Evolutionary conservation across 2,888 invertebrate genomes (phyloP), one percentile per base, ranked within the genome.

Genomic region (Neelides folsomi): DNA sequence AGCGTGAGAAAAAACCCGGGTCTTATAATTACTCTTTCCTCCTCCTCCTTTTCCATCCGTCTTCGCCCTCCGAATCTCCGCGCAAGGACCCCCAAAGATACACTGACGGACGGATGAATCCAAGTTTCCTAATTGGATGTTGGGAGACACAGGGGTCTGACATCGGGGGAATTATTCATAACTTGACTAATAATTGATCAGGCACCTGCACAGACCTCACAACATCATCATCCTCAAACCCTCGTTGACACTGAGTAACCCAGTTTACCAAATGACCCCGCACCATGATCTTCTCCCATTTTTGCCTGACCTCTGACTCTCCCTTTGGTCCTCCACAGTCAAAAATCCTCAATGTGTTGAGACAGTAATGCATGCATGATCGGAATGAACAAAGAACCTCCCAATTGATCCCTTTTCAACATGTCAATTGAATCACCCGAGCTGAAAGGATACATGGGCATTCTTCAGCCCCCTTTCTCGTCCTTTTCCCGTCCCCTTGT

Each of bases 111-210:
- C 37, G 46, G 37, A 46, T 35, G 46, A 46, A 37, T 46, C 37
- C 35, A 46, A 46, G 46, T 45, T 46, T 16, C 46, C 47, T 54
- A 51, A 54, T 54, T 54, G 54, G 51, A 54, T 49, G 47, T 51
- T 38, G 51, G 54, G 51, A 51, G 50, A 54, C 53, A 50, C 41
- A 36, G 40, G 47, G 47, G 51, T 46, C 44, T 35, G 50, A 38
- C 44, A 48, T 49, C 18, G 18, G 9, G 36, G 45, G 47, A 52
- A 52, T 55, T 55, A 55, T 55, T 55, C 55, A 55, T 52, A 52
- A 51, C 38, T 19, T 45, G 27, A 16, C 44, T 47, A 55, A 55
- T 55, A 55, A 55, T 55, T 55, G 55, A 55, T 49, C 46, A 44
- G 49, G 46, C 47, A 47, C 39, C 42, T 27, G 16, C 50, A 40